Base-by-base conservation (phyloP, 2,113 vertebrate species). In the Asarcornis scutulata region DNA sequence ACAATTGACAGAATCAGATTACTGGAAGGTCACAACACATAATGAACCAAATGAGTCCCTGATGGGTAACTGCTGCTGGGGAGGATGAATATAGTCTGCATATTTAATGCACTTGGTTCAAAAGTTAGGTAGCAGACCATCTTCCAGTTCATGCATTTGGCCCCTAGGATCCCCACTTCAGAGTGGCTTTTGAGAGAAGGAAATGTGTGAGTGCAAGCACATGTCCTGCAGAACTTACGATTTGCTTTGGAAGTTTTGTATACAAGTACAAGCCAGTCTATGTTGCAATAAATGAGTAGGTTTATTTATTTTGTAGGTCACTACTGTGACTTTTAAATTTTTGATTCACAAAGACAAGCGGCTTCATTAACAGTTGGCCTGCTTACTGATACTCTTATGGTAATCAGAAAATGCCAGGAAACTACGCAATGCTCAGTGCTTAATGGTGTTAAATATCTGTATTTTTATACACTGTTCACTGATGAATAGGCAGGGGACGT, bases 91-190 rank as follows among this genome's bases (percentile, higher is more conserved):
- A 58, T 9, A 60, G 40, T 31, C 29, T 59, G 34, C 75, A 55
- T 89, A 17, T 96, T 96, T 94, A 86, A 82, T 29, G 36, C 68
- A 48, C 75, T 84, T 64, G n/a, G 52, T 83, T 89, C 91, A 80
- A 38, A 67, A 76, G 29, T 38, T 40, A 42, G n/a, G 62, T 75
- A 48, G 67, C 32, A 55, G 36, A 69, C 25, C 38, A 38, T 72
- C 38, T 59, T 60, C 17, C 34, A 40, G 13, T 31, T 64, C 25
- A 32, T 64, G 46, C 15, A 14, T 17, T 40, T 77, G 44, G 22
- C 11, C 11, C n/a, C 27, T 56, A 42, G 27, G 48, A 56, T 31
- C 23, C 6, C 74, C 34, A 40, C 29, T 44, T 80, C 34, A 15
- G 22, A 6, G 40, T 40, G 42, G 34, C 44, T 34, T 48, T 67